These are phyloP conservation scores for Labroides dimidiatus DNA, from an alignment of 2,797 vertebrate species.

Conservation along the genomic window DNA sequence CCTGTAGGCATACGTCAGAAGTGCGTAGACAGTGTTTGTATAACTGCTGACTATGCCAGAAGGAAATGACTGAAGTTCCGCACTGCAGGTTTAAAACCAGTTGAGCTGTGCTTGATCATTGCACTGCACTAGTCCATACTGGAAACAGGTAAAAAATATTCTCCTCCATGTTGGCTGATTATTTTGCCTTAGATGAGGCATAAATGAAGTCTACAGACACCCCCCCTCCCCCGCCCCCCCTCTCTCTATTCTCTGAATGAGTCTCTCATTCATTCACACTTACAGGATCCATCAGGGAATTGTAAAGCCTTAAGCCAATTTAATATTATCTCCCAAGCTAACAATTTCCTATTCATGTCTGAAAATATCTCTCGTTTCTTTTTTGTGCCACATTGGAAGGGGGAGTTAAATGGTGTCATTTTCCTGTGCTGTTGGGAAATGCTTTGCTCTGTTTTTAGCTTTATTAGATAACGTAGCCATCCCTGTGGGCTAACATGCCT, in stretches of 20 bases:
- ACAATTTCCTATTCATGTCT: constrained; percentile 44
- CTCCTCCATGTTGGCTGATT: background rate
- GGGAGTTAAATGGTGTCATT: constrained; percentile 61
- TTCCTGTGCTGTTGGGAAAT: constrained; percentile 59
- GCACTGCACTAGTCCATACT: background rate
- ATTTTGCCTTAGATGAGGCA: background rate
- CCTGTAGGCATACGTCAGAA: background rate
- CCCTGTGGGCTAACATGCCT: constrained; percentile 25
- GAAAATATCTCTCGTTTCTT: constrained; percentile 35
- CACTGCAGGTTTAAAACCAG: background rate
- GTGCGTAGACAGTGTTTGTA: constrained; percentile 1
- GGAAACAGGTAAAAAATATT: background rate
- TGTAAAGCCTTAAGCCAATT: constrained; percentile 27
- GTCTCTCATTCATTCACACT: constrained; percentile 29
- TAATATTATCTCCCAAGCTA: constrained; percentile 23
- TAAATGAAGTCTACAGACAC: background rate
- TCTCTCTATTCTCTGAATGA: constrained; percentile 10
- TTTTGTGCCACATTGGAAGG: constrained; percentile 18
- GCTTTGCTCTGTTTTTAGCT: constrained; percentile 60
- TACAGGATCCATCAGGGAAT: constrained; percentile 64
- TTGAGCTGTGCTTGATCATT: background rate
- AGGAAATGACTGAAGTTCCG: background rate
- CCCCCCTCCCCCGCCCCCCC: background rate
- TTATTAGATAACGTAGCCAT: constrained; percentile 53
- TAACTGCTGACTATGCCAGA: background rate